Percentiles rank a stretch among this genome's conserved stretches.
Conservation (phyloP, 2,888 invertebrate species). For the Andrena chrysosceles region DNA sequence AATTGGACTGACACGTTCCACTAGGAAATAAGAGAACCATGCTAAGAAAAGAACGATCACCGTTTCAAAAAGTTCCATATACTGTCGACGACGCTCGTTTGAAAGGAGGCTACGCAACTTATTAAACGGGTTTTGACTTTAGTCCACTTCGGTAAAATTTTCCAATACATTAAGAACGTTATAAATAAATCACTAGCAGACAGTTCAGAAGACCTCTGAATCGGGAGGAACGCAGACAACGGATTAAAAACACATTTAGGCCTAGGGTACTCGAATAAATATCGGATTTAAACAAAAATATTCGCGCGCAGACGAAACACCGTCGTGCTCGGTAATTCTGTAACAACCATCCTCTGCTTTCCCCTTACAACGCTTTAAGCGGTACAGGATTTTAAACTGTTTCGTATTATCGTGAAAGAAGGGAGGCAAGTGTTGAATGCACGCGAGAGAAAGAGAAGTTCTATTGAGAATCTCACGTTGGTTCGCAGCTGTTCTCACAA, state of each 20-base stretch:
- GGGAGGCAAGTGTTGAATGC: conserved; percentile 37
- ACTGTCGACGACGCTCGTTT: conserved; percentile 18
- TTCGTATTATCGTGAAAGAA: conserved; percentile 18
- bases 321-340: background rate
- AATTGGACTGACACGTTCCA: conserved; percentile 57
- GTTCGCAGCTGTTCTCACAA: background rate
- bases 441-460: conserved; percentile 34
- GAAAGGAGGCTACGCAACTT: conserved; percentile 22
- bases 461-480: conserved; percentile 24
- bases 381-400: conserved; percentile 9
- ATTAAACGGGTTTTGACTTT: conserved; percentile 28
- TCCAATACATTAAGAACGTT: conserved; percentile 23
- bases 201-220: conserved; percentile 4
- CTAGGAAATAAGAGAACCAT: conserved; percentile 42
- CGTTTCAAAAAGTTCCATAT: conserved; percentile 33
- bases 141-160: conserved; percentile 47
- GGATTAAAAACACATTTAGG: conserved; percentile 40
- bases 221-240: conserved; percentile 53
- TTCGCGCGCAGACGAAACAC: background rate
- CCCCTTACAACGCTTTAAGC: conserved; percentile 56
- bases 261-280: conserved; percentile 38
- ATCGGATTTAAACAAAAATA: conserved; percentile 2
- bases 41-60: conserved; percentile 21
- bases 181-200: conserved; percentile 48
- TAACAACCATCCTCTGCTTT: conserved; percentile 46